Evolutionary conservation across 2,113 vertebrate species (phyloP), one percentile per base, ranked within the genome.

Genomic region (Rhinoptilus africanus): DNA sequence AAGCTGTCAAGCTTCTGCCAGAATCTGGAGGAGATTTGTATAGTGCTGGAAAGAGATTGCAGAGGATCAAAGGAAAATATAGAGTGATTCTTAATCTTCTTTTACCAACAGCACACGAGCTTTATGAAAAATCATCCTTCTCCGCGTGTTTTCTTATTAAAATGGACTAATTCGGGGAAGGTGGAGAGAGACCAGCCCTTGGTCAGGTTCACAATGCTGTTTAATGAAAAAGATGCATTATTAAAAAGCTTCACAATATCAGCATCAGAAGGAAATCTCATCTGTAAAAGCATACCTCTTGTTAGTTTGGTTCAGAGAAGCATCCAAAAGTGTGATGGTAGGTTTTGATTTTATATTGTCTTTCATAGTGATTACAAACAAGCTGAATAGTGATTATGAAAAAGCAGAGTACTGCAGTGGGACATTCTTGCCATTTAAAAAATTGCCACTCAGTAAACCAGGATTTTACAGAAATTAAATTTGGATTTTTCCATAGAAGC

Each of bases 31-130:
- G n/a, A 89, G 84, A 60, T 82, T 78, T 91, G 17, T 56, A 6
- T 45, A 56, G 34, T 76, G 59, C 35, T 79, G 69, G 80, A 76
- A 68, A 51, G 27, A 85, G 47, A 91, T 64, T 89, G 84, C 62
- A 91, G 64, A 64, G 48, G 73, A 94, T 95, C 73, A 85, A 93
- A 93, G 43, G 24, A 91, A 90, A 95, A 60, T 85, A 37, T 0
- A 22, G 27, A 87, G 43, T 68, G 72, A 57, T 88, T 62, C 35
- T 75, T 96, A 93, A 93, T 94, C 89, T 88, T 83, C 74, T 73
- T 66, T 81, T 59, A 78, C 13, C 43, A 76, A 23, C 11, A 82
- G 53, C 43, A 71, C 12, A 37, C 0, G 2, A 72, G 66, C 43
- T 53, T 88, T 73, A 64, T 45, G 9, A 69, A 72, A 89, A 89